phyloP scores from a whole-genome alignment of 2,113 vertebrate species.

The Ammodytes marinus region DNA sequence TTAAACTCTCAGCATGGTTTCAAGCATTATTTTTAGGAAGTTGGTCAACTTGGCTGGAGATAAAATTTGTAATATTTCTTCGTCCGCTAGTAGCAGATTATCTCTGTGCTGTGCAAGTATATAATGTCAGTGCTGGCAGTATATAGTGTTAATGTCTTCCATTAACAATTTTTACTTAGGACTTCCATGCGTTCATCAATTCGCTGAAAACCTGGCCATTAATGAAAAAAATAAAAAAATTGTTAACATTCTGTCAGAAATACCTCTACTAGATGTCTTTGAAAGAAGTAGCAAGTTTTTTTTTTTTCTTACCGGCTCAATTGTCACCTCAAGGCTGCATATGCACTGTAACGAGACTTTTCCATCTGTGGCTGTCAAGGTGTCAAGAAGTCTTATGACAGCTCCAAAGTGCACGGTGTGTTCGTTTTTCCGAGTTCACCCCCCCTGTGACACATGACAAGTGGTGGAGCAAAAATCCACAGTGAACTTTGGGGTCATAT shows the following conservation, averaged over 20 bases:
- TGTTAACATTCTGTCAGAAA: not conserved
- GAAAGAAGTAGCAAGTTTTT: conserved; percentile 16
- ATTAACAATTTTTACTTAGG: not conserved
- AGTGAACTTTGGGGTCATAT: conserved; percentile 34
- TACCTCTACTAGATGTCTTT: not conserved
- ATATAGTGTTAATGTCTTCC: not conserved
- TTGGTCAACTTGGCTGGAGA: conserved; percentile 1
- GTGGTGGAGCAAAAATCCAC: conserved; percentile 34
- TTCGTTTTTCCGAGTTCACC: conserved; percentile 43
- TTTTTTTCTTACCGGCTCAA: conserved; percentile 5
- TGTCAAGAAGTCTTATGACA: conserved; percentile 53
- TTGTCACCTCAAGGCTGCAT: conserved; percentile 20
- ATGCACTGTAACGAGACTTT: conserved; percentile 15
- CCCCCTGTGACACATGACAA: conserved; percentile 27
- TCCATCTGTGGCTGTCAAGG: conserved; percentile 40
- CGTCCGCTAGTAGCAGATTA: not conserved
- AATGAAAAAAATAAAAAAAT: not conserved
- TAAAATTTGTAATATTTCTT: conserved; percentile 20
- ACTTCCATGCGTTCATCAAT: not conserved
- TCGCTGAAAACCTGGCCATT: not conserved
- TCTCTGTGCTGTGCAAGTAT: conserved; percentile 1
- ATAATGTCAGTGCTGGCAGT: not conserved
- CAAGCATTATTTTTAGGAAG: not conserved
- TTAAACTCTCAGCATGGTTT: not conserved
- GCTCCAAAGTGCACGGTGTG: conserved; percentile 53